Evolutionary conservation across 2,888 invertebrate species (phyloP), one percentile per base, ranked within the genome.

Genomic region (Junonia oenone): DNA sequence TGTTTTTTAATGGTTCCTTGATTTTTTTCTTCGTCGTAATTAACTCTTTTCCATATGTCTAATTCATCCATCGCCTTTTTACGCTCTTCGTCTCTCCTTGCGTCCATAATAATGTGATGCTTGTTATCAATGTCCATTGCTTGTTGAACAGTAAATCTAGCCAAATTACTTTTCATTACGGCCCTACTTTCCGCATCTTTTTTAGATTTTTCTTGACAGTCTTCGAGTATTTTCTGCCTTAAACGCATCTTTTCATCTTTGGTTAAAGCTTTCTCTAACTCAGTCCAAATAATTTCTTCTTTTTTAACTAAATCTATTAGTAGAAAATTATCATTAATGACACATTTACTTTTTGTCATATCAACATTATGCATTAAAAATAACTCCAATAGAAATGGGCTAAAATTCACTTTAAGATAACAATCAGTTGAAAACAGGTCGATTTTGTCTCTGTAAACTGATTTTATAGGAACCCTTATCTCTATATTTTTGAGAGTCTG

Each of bases 311-410:
- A 84, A 73, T 94, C 93, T 70, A 96, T 92, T 13, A 93, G 74
- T 15, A 95, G 92, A 49, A 92, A 83, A 26, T 91, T 91, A 45
- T 93, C 91, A 38, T 92, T 91, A 27, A 95, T 78, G 2, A 92
- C 91, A 66, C 95, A 95, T 64, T 90, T 91, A 70, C 95, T 95
- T 63, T 88, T 85, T 14, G 87, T 82, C 51, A 92, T 92, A 66
- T 93, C 83, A 1, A 96, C 92, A 6, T 91, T 78, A 51, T 91
- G 81, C 61, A 90, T 80, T n/a, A 95, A 83, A 72, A 95, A 93
- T 37, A 93, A 84, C 87, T 97, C 97, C 71, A 96, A 94, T 55
- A 96, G 87, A 72, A 93, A 95, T 4, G 95, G 94, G 22, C 92
- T 92, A 71, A 91, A 95, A 67, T 93, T 92, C 0, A 93, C 93